Base-by-base conservation (phyloP, 1,140 invertebrate species). In the Acromyrmex charruanus region DNA sequence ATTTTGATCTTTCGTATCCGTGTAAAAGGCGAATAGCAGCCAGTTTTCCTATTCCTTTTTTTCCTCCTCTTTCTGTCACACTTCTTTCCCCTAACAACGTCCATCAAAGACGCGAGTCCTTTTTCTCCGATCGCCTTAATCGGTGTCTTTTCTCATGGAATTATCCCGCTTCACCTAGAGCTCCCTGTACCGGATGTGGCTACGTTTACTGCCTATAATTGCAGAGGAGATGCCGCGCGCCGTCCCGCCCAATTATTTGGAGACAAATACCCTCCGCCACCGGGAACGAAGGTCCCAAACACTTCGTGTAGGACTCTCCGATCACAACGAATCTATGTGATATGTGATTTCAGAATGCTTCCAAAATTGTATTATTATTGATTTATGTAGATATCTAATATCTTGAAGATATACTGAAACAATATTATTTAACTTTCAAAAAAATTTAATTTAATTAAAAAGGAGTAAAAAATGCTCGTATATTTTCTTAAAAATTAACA, bases 171-270 rank as follows among this genome's bases (percentile, higher is more conserved):
- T 93, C 89, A 90, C 92, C 92, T 94, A 94, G 88, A 92, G 89
- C 88, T 92, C 86, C 87, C 91, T 89, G 86, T 93, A 85, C 95
- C 94, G 95, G 95, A 95, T 95, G 95, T 95, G 95, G 95, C 94
- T 90, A 90, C 92, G 91, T 95, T 95, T 95, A 95, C 94, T 94
- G 93, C 94, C 93, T 93, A 93, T 95, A 95, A 95, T 95, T 95
- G 94, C 92, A 94, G 94, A 94, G 94, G 88, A 93, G 93, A 93
- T 65, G 89, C 93, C 86, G 89, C 91, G 85, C 86, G 86, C 88
- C 90, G 89, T 92, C 87, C 91, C 88, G 87, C 89, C 93, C 94
- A 94, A 95, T 95, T 95, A 94, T 94, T 95, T 93, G 94, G 93
- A 87, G 94, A 94, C 94, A 95, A 95, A 94, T 91, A 90, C 79